Conservation (phyloP, 2,113 vertebrate species). For the Meles meles region DNA sequence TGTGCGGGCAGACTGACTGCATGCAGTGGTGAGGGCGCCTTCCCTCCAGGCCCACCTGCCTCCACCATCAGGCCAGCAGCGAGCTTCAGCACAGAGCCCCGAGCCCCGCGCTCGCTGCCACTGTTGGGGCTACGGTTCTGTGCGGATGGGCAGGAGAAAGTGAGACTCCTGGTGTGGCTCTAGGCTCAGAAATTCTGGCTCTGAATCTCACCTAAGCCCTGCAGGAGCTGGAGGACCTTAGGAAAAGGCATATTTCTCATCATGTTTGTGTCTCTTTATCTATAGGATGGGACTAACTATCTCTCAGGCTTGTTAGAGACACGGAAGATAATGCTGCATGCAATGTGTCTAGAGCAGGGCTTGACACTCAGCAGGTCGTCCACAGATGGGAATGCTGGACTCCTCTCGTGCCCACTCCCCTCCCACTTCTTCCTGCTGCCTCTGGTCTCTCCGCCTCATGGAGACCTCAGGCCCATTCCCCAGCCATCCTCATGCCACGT, state of each 20-base stretch:
- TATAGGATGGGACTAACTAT: not conserved
- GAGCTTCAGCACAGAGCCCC: not conserved
- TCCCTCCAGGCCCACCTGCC: not conserved
- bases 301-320: not conserved
- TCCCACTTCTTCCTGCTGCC: not conserved
- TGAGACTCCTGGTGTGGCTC: not conserved
- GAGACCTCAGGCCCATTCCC: not conserved
- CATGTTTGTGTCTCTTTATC: not conserved
- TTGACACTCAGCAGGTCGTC: not conserved
- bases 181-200: not conserved
- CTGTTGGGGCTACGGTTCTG: fast-evolving
- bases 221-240: not conserved
- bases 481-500: fast-evolving
- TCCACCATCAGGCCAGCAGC: not conserved
- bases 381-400: not conserved
- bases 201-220: not conserved
- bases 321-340: not conserved
- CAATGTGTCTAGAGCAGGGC: no score
- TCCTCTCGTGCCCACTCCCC: fast-evolving
- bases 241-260: not conserved
- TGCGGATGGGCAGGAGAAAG: not conserved
- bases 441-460: not conserved
- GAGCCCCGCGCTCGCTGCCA: not conserved
- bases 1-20: not conserved
- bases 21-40: no score